phyloP scores from a whole-genome alignment of 2,113 vertebrate species.

The Otocyon megalotis region DNA sequence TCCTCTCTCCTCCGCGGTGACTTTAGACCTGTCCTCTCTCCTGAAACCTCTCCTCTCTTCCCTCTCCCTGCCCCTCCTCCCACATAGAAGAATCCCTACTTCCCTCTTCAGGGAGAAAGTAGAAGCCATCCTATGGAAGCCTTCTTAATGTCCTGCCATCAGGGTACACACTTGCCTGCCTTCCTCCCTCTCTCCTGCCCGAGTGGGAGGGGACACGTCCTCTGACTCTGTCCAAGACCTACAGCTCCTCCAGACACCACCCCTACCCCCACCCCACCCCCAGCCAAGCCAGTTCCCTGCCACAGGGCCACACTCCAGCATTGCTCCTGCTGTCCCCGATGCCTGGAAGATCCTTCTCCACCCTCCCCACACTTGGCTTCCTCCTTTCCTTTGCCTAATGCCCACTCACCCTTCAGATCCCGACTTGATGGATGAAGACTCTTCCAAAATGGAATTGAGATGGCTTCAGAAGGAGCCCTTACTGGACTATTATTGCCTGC shows the following conservation, averaged over 20 bases:
- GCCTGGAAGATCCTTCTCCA: background rate
- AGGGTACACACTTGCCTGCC: background rate
- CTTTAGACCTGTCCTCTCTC: background rate
- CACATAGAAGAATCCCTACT: background rate
- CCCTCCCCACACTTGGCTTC: too few species aligned
- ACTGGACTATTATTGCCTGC: background rate
- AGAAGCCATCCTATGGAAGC: background rate
- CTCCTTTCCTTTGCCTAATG: background rate
- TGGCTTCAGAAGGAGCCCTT: background rate
- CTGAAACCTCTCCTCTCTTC: background rate
- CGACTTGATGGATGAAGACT: background rate
- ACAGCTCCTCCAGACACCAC: background rate
- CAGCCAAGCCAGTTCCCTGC: background rate
- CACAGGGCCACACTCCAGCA: too few species aligned
- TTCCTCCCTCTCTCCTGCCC: background rate
- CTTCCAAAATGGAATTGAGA: background rate
- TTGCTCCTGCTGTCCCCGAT: background rate
- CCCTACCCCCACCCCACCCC: background rate
- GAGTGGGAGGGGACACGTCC: background rate
- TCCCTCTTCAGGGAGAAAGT: slow-evolving; percentile 12
- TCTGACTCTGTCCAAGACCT: background rate
- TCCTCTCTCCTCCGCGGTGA: background rate
- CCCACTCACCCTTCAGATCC: background rate
- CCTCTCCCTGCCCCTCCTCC: background rate
- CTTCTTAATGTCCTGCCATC: background rate